Base-by-base conservation (phyloP, 2,888 invertebrate genomes). In the Digitonthophagus gazella region DNA sequence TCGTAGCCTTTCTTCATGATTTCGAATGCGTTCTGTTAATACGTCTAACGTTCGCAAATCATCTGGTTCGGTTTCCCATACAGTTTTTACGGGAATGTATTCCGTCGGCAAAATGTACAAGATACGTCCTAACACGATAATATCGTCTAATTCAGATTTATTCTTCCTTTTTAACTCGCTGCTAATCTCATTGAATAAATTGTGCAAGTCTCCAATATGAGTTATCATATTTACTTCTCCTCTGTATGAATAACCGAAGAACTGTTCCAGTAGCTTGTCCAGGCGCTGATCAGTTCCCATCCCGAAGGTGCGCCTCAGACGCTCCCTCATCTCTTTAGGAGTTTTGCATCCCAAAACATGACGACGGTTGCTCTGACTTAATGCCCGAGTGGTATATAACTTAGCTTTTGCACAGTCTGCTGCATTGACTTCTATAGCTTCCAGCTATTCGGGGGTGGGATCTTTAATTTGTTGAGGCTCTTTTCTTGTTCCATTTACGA, bases 11-110 rank as follows among this genome's bases (percentile, higher is more conserved):
- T 58, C 58, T 16, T 58, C 58, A 19, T 58, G 58, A 58, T 58
- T 58, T 16, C 58, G 14, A 3, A 58, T 58, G 11, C 58, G 2
- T 19, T 58, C 58, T 15, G 58, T 16, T 19, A 58, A 58, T 1
- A 16, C 18, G 4, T 58, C 58, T 19, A 58, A 58, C 2, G 15
- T 58, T 16, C 58, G 16, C 11, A n/a, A 15, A 4, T 16, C 15
- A 58, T 58, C 58, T 5, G 16, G 2, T 16, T 58, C 58, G 2
- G 58, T 58, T 16, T 58, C 58, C 58, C 58, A 58, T 5, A 58
- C 58, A 11, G 58, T 58, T 16, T 58, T 58, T 16, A 58, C 58
- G 14, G 58, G 58, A 16, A 58, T 58, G 16, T 58, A 58, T 4
- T 58, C 58, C 4, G 11, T 19, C 0, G 58, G 58, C 18, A 57